A percentile compares a stretch with the other conserved stretches of the same genome.
These are phyloP conservation scores for Allygus modestus DNA, from an alignment of 2,888 invertebrate species.

Conservation along the genomic window DNA sequence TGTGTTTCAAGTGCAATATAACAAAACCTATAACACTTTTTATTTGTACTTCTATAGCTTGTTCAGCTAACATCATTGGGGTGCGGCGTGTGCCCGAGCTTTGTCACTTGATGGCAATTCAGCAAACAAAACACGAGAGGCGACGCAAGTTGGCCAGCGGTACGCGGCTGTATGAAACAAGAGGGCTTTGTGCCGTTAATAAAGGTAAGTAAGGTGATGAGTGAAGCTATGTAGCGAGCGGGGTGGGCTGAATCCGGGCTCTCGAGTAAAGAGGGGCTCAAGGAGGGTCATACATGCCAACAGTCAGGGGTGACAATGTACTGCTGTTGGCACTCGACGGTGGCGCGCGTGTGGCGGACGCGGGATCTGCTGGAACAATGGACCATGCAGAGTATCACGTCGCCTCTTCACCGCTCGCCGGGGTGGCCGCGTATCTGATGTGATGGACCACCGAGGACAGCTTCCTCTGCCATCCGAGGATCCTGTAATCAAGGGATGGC, in stretches of 20 bases:
- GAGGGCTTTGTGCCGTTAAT: not conserved
- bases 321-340: not conserved
- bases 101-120: not conserved
- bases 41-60: too few species aligned
- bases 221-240: not conserved
- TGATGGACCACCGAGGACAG: not conserved
- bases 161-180: not conserved
- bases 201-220: not conserved
- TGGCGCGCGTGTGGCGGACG: constrained; percentile 34
- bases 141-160: constrained; percentile 20
- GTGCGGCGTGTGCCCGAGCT: not conserved
- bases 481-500: too few species aligned
- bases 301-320: constrained; percentile 17
- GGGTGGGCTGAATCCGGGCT: not conserved
- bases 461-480: not conserved
- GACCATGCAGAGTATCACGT: constrained; percentile 19
- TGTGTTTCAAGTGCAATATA: too few species aligned
- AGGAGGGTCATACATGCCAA: constrained; percentile 33
- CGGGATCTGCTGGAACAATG: constrained; percentile 2
- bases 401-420: not conserved
- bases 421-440: constrained; percentile 8
- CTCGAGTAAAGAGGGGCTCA: not conserved
- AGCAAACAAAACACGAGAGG: not conserved
- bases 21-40: too few species aligned
- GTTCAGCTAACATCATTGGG: too few species aligned